Conservation (phyloP, 2,888 invertebrate species). For the Aleiodes testaceus region DNA sequence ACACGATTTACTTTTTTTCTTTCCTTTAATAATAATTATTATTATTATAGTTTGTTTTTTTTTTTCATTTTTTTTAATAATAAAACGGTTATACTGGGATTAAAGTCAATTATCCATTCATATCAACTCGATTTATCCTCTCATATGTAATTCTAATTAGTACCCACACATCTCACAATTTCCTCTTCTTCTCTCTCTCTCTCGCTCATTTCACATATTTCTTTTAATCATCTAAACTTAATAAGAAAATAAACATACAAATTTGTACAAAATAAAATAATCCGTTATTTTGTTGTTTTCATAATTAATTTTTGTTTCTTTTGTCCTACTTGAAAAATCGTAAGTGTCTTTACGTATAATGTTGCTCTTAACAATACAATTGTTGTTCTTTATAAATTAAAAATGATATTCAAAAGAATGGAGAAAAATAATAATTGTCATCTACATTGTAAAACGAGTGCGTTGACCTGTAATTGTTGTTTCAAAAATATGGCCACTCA, state of each 20-base stretch:
- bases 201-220: constrained; percentile 29
- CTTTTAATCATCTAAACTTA: constrained; percentile 15
- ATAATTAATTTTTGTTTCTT: constrained; percentile 23
- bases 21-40: constrained; percentile 38
- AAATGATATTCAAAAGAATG: constrained; percentile 40
- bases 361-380: constrained; percentile 17
- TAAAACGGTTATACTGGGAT: constrained; percentile 45
- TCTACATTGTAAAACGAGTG: constrained; percentile 17
- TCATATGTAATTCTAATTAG: constrained; percentile 49
- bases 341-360: constrained; percentile 13
- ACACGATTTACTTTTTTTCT: constrained; percentile 45
- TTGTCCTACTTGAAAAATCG: constrained; percentile 23
- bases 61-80: constrained; percentile 34
- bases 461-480: constrained; percentile 51
- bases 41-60: too few relatives aligned
- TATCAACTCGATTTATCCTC: constrained; percentile 31
- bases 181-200: neutral
- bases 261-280: constrained; percentile 51
- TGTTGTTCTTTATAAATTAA: constrained; percentile 18
- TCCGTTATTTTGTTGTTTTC: constrained; percentile 29
- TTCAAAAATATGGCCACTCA: constrained; percentile 69
- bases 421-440: constrained; percentile 39
- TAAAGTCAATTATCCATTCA: constrained; percentile 35
- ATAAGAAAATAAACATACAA: constrained; percentile 45
- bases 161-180: constrained; percentile 46